A percentile compares a stretch with the other conserved stretches of the same genome.
These are phyloP conservation scores for Sitobion miscanthi DNA, from an alignment of 1,140 invertebrate genomes.

Conservation along the genomic window DNA sequence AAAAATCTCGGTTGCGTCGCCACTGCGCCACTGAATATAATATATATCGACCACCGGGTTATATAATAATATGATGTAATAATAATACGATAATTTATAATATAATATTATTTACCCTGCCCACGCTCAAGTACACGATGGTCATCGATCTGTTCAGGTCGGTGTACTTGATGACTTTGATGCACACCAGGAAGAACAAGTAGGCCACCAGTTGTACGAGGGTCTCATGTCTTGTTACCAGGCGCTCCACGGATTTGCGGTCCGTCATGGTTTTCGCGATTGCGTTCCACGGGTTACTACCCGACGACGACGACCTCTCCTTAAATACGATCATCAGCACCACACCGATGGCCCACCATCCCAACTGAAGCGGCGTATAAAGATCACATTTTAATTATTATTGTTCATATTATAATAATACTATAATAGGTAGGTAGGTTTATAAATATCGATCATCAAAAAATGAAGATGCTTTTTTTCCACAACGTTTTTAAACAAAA, in stretches of 20 bases:
- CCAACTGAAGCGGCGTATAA: neutral
- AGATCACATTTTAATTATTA: neutral
- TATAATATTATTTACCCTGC: conserved; percentile 18
- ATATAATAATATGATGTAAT: neutral
- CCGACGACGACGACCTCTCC: neutral
- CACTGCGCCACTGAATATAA: too few species aligned
- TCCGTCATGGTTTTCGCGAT: too few species aligned
- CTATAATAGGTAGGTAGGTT: too few species aligned
- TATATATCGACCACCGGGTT: neutral
- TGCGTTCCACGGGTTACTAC: neutral
- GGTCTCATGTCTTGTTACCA: neutral
- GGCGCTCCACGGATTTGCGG: neutral
- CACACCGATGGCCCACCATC: neutral
- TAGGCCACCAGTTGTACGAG: neutral
- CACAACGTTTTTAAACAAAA: too few species aligned
- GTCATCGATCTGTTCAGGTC: conserved; percentile 31
- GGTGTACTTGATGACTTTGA: conserved; percentile 27
- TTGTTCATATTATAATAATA: too few species aligned
- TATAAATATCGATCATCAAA: too few species aligned
- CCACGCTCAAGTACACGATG: conserved; percentile 18
- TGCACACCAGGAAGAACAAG: neutral
- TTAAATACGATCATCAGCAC: neutral
- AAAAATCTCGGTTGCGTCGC: too few species aligned
- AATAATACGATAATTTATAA: neutral
- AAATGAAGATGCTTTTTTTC: too few species aligned